phyloP scores from a whole-genome alignment of 2,797 vertebrate species.

The Hirundo rustica region DNA sequence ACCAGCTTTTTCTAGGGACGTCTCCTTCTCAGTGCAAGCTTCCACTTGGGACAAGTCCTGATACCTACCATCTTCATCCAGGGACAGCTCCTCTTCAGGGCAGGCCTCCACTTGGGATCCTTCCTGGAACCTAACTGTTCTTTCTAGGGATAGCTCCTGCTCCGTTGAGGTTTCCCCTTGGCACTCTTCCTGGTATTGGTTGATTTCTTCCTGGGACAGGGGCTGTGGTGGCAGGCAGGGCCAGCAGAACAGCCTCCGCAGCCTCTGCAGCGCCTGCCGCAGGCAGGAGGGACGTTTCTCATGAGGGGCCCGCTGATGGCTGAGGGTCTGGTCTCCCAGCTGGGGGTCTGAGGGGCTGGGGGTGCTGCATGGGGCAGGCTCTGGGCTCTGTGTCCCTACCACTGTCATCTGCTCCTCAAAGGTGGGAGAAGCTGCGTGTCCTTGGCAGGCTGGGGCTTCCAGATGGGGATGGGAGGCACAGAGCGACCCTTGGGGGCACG shows the following conservation, averaged over 20 bases:
- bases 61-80: too few species aligned
- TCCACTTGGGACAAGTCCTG: too few species aligned
- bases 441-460: neutral
- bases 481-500: neutral
- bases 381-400: neutral
- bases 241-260: neutral
- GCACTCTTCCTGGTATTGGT: neutral
- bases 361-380: neutral
- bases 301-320: neutral
- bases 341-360: neutral
- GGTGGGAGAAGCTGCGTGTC: neutral
- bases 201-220: too few species aligned
- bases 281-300: neutral
- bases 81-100: too few species aligned
- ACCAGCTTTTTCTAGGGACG: too few species aligned
- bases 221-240: neutral
- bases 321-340: neutral
- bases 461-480: neutral
- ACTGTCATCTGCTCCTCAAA: neutral
- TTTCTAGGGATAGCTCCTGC: too few species aligned
- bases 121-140: too few species aligned
- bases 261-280: fast-evolving
- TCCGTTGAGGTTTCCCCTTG: neutral
- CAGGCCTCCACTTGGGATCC: too few species aligned
- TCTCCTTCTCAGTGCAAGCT: too few species aligned